Conservation (phyloP, 30 jellyfish, hydroid and myxozoan genomes). For the Pelagia noctiluca region DNA sequence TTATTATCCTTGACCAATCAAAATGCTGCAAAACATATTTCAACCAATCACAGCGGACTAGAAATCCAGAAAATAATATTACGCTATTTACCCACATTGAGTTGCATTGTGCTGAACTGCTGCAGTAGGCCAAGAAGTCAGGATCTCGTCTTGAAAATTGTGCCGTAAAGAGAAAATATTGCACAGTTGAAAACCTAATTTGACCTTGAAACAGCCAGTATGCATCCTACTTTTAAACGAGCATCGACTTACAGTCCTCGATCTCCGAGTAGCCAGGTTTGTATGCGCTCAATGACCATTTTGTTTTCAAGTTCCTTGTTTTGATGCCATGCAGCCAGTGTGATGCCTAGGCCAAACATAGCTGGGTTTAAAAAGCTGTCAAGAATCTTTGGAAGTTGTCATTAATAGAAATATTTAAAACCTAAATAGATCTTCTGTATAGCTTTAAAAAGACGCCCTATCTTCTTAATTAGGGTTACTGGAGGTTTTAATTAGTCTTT, state of each 20-base stretch:
- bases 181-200: not conserved
- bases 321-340: not conserved
- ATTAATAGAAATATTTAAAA: no score
- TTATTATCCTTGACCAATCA: not conserved
- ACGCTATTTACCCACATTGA: not conserved
- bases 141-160: not conserved
- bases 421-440: not conserved
- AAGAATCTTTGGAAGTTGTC: not conserved
- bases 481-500: no score
- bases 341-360: not conserved
- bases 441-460: not conserved
- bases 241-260: constrained; percentile 5
- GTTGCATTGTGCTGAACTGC: not conserved
- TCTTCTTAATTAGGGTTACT: no score
- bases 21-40: no score
- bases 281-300: no score
- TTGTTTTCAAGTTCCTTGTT: no score
- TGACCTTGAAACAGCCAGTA: no score
- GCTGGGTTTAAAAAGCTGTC: not conserved
- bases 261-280: constrained; percentile 6
- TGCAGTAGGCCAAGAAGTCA: not conserved
- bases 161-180: not conserved
- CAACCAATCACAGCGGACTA: not conserved
- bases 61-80: not conserved
- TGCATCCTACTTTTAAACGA: not conserved